Evolutionary conservation across 2,888 invertebrate genomes (phyloP).

Genomic region (Noctua fimbriata): DNA sequence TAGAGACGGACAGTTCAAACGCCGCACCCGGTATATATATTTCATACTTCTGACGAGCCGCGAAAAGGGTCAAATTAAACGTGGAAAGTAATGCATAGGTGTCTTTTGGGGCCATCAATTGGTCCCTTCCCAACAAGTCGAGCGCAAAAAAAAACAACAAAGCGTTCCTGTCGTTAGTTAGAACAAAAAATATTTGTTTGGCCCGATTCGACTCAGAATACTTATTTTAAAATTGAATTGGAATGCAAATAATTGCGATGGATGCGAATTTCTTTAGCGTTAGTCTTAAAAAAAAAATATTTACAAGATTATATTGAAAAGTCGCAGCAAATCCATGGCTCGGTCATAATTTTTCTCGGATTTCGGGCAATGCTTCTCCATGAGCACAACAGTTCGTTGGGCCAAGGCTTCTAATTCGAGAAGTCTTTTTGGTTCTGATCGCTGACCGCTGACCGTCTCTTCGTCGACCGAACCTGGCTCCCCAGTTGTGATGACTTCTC

Average conservation of each 20-base stretch:
- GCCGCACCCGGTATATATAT: too few species aligned
- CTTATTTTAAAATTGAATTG: conserved; percentile 17
- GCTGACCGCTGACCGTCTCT: conserved; percentile 48
- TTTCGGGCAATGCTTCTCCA: conserved; percentile 72
- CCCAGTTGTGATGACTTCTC: conserved; percentile 72
- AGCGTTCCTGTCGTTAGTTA: conserved; percentile 30
- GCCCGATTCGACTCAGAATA: conserved; percentile 15
- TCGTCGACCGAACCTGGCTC: conserved; percentile 66
- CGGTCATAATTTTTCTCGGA: conserved; percentile 65
- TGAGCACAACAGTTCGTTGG: conserved; percentile 68
- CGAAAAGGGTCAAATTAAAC: conserved; percentile 49
- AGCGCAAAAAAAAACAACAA: conserved; percentile 42
- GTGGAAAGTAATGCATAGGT: conserved; percentile 41
- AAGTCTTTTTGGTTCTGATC: conserved; percentile 71
- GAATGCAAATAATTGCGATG: conserved; percentile 37
- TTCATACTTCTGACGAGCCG: conserved; percentile 35
- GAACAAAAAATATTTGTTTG: conserved; percentile 41
- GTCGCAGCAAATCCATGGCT: conserved; percentile 77
- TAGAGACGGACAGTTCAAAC: too few species aligned
- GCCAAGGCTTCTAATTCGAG: conserved; percentile 72
- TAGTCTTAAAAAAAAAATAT: conserved; percentile 33
- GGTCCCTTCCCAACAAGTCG: conserved; percentile 45
- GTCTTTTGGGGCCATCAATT: conserved; percentile 50
- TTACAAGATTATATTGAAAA: conserved; percentile 78
- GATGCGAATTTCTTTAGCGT: not conserved